These are phyloP conservation scores for Chrysaora quinquecirrha DNA, from an alignment of 30 jellyfish, hydroid and myxozoan genomes.

Conservation along the genomic window DNA sequence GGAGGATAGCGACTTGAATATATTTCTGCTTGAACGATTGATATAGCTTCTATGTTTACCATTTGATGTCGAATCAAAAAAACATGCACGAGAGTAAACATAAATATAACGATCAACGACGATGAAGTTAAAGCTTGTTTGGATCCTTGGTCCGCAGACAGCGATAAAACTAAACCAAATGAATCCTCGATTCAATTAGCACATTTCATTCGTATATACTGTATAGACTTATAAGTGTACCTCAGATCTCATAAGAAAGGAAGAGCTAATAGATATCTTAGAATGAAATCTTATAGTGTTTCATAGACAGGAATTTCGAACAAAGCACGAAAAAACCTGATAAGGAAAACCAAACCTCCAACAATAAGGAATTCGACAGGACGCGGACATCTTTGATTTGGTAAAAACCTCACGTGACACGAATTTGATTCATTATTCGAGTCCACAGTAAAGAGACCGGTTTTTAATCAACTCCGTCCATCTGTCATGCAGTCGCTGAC, in stretches of 20 bases:
- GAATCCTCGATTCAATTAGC: constrained; percentile 8
- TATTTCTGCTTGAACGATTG: no score
- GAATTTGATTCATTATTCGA: constrained; percentile 38
- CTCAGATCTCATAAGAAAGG: not conserved
- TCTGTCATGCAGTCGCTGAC: constrained; percentile 36
- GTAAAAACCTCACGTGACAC: constrained; percentile 75
- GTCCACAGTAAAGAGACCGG: constrained; percentile 71
- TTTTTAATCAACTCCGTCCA: not conserved
- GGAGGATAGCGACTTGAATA: no score
- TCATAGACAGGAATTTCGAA: constrained; percentile 64
- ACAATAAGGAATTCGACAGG: constrained; percentile 60
- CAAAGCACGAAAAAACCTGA: constrained; percentile 35
- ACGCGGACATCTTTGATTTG: constrained; percentile 84
- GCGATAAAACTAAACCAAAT: not conserved
- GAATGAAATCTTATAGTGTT: constrained; percentile 12
- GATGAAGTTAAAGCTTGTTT: not conserved
- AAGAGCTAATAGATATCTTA: constrained; percentile 3
- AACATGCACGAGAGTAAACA: no score
- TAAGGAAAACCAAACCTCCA: constrained; percentile 68
- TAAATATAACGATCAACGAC: no score
- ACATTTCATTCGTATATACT: not conserved
- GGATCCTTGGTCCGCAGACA: not conserved
- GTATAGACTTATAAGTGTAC: not conserved
- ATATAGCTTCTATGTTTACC: no score
- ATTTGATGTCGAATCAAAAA: no score